Base-by-base conservation (phyloP, 1,140 invertebrate species). In the Brachionus plicatilis region DNA sequence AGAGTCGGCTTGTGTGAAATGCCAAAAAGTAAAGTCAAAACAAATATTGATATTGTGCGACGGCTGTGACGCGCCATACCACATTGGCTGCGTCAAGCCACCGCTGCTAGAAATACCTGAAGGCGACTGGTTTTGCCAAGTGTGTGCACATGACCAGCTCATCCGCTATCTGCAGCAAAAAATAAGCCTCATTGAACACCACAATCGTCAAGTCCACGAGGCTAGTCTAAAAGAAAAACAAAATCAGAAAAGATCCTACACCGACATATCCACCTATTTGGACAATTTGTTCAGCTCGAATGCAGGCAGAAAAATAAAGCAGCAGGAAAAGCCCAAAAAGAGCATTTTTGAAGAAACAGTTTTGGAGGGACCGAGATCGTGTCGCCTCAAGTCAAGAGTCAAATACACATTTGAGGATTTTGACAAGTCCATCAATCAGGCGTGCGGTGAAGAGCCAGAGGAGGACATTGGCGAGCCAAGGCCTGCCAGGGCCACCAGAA, bases 101-200 rank as follows among this genome's bases (percentile, higher is more conserved):
- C 92, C 95, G 17, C 90, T 98, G 5, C 93, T 97, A 89, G 91
- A 96, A 1, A 95, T 99, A 87, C 96, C 96, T 5, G 95, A 97
- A 88, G 96, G 96, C 20, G 94, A 97, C 88, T 98, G 96, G 96
- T 96, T 93, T 89, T 98, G 96, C 89, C 96, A 96, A 56, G 94
- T 94, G 0, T 99, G 96, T 90, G 93, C 96, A 24, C 76, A 80
- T 65, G 53, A 80, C 17, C 17, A 47, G 7, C 37, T 80, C 17
- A 43, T 60, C 3, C 27, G 17, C 29, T 41, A 20, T 65, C 7
- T 80, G 37, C 11, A 60, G 3, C 27, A 80, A 80, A 80, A 80
- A 47, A 60, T 80, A 43, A 41, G 60, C 8, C 27, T 50, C 7
- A 76, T 76, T 29, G 72, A 76, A 50, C 27, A 76, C 1, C 72